A percentile compares a stretch with the other conserved stretches of the same genome.
phyloP scores from a whole-genome alignment of 2,113 vertebrate species.

The Brachirus orientalis region DNA sequence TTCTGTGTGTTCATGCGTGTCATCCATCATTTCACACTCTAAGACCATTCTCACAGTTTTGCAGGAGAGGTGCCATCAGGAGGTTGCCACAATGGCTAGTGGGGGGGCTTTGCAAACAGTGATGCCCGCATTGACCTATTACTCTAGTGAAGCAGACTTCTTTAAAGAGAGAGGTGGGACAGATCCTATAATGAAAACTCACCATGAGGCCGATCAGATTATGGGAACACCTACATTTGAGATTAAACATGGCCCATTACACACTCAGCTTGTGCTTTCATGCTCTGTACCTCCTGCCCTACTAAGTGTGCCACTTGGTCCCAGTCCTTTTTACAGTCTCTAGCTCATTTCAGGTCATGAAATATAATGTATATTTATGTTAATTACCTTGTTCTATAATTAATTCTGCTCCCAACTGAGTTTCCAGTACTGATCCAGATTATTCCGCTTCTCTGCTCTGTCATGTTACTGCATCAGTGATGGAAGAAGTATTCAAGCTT shows the following conservation, averaged over 20 bases:
- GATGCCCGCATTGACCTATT: conserved; percentile 35
- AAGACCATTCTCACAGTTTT: conserved; percentile 43
- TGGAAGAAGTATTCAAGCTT: neutral
- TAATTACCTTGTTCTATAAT: conserved; percentile 23
- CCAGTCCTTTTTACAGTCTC: conserved; percentile 53
- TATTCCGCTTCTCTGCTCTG: too few relatives aligned
- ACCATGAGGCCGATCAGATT: conserved; percentile 73
- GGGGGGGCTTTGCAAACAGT: conserved; percentile 43
- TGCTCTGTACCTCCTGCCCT: conserved; percentile 31
- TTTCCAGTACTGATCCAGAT: neutral
- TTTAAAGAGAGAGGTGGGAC: conserved; percentile 68
- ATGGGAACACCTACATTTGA: conserved; percentile 70
- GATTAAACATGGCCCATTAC: conserved; percentile 75
- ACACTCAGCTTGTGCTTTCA: conserved; percentile 53
- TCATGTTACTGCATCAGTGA: neutral
- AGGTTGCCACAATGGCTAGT: conserved; percentile 41
- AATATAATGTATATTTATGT: conserved; percentile 31
- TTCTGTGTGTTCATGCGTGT: conserved; percentile 36
- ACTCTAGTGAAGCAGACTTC: conserved; percentile 52
- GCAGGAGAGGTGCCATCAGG: conserved; percentile 46
- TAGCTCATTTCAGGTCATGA: conserved; percentile 46
- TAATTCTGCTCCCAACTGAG: neutral
- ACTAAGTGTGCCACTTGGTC: conserved; percentile 49
- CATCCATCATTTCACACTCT: conserved; percentile 54
- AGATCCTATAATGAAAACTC: conserved; percentile 68